A percentile compares a stretch with the other conserved stretches of the same genome.
Conservation (phyloP, 2,113 vertebrate genomes). For the Peromyscus polionotus region DNA sequence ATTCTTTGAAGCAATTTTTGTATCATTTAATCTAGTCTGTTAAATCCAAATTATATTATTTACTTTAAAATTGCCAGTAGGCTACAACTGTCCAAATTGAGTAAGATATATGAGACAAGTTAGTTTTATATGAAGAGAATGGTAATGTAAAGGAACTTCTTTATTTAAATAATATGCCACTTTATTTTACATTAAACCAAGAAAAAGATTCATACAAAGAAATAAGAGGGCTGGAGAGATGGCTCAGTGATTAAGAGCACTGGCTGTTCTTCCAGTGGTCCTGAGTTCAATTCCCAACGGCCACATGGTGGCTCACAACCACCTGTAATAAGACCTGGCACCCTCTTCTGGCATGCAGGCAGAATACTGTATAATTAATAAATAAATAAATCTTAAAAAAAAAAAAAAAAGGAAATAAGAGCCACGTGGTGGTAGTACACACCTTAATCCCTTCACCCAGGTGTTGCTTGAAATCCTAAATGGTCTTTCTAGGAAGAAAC, state of each 20-base stretch:
- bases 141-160: neutral
- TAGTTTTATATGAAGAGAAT: neutral
- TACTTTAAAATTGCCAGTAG: neutral
- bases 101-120: neutral
- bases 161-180: neutral
- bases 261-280: too few species aligned
- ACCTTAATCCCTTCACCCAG: too few species aligned
- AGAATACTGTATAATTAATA: too few species aligned
- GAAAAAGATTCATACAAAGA: neutral
- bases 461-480: too few species aligned
- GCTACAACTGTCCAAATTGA: neutral
- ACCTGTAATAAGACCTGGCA: too few species aligned
- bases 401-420: neutral
- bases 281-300: too few species aligned
- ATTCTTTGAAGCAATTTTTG: constrained; percentile 13
- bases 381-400: too few species aligned
- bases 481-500: too few species aligned
- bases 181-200: constrained; percentile 13
- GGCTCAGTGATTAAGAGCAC: too few species aligned
- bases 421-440: too few species aligned
- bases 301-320: too few species aligned
- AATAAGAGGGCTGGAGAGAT: neutral
- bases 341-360: too few species aligned
- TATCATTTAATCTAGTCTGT: neutral
- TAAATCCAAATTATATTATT: neutral